Evolutionary conservation across 53 echinoderm and acorn worm species (phyloP).

Genomic region (Mesocentrotus franciscanus): DNA sequence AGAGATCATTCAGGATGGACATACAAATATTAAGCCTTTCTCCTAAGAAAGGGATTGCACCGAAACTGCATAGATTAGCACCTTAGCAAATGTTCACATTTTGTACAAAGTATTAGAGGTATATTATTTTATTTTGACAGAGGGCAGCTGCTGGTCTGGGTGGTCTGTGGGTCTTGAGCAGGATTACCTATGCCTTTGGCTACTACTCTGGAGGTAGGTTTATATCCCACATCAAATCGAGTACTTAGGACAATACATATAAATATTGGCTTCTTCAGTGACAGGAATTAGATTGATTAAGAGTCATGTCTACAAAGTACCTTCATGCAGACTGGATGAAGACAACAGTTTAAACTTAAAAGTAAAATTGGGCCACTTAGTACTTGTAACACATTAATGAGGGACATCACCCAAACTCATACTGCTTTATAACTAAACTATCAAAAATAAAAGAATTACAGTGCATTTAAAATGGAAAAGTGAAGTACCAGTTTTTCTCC

Average conservation of each 20-base stretch:
- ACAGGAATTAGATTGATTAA: too few species aligned
- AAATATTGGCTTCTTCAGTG: not conserved
- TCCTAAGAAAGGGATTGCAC: not conserved
- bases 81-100: not conserved
- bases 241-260: not conserved
- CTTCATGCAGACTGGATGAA: not conserved
- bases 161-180: slow-evolving; percentile 80
- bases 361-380: not conserved
- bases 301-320: too few species aligned
- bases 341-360: not conserved
- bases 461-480: not conserved
- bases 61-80: not conserved
- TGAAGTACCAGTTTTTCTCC: not conserved
- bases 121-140: slow-evolving; percentile 59
- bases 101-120: not conserved
- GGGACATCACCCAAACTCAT: not conserved
- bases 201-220: slow-evolving; percentile 93
- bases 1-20: too few species aligned
- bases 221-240: not conserved
- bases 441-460: not conserved
- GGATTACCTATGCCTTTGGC: slow-evolving; percentile 87
- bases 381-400: not conserved
- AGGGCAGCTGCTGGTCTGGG: slow-evolving; percentile 79
- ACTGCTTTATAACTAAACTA: not conserved
- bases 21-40: too few species aligned